Conservation (phyloP, 2,113 vertebrate species). For the Albula goreensis region DNA sequence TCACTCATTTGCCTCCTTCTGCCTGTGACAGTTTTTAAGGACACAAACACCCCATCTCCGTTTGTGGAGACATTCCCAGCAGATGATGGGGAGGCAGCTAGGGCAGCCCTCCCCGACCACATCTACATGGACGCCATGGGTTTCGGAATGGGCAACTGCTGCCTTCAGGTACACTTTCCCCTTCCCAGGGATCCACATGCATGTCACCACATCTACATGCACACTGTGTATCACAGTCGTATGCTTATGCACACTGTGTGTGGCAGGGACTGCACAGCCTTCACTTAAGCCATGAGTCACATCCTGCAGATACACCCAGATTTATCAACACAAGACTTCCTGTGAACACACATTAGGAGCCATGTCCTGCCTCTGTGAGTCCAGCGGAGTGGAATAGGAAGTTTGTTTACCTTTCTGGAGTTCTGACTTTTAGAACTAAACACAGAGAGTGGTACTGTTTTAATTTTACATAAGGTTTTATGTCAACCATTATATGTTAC, state of each 20-base stretch:
- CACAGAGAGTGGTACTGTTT: not conserved
- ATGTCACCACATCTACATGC: not conserved
- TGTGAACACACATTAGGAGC: not conserved
- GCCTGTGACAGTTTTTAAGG: conserved; percentile 84
- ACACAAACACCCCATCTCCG: conserved; percentile 83
- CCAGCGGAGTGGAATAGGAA: not conserved
- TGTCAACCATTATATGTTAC: no score
- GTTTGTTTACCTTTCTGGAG: not conserved
- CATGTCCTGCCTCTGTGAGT: not conserved
- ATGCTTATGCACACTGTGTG: no score
- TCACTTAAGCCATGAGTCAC: not conserved
- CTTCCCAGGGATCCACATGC: no score
- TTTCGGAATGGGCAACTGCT: conserved; percentile 98
- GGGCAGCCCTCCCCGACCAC: conserved; percentile 82
- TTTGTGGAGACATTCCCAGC: conserved; percentile 87
- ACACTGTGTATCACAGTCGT: not conserved
- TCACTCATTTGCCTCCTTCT: conserved; percentile 1
- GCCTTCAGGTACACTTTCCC: conserved; percentile 82
- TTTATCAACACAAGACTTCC: not conserved
- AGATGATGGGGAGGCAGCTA: conserved; percentile 82
- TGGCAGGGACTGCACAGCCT: no score
- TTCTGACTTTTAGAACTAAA: not conserved
- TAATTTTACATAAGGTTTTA: not conserved
- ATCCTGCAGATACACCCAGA: not conserved
- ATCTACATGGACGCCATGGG: conserved; percentile 99